phyloP scores from a whole-genome alignment of 2,797 vertebrate species.

The Trematomus bernacchii region DNA sequence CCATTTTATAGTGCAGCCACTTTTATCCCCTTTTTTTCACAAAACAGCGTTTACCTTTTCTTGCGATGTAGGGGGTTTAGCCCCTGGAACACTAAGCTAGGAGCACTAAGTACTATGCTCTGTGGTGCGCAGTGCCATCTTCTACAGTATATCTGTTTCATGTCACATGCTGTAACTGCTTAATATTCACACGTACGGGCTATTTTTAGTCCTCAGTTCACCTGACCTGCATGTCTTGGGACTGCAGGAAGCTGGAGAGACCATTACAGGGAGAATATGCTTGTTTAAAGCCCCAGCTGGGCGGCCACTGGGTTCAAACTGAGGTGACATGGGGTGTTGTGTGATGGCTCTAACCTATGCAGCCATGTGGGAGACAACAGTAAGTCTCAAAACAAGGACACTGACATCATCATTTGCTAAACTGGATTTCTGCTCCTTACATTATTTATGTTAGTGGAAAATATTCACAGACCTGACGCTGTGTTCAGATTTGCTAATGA shows the following conservation, averaged over 20 bases:
- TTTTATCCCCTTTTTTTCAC: neutral
- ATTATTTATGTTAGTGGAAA: slow-evolving; percentile 51
- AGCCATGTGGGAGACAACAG: slow-evolving; percentile 10
- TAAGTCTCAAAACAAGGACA: slow-evolving; percentile 24
- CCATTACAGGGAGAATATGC: neutral
- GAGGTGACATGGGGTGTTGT: neutral
- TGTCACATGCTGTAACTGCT: slow-evolving; percentile 26
- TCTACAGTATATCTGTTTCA: slow-evolving; percentile 8
- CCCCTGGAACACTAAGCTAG: neutral
- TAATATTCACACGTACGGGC: slow-evolving; percentile 26
- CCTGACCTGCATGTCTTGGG: slow-evolving; percentile 25
- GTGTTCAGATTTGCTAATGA: neutral
- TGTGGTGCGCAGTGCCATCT: slow-evolving; percentile 9
- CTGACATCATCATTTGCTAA: slow-evolving; percentile 42
- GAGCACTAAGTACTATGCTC: slow-evolving; percentile 2
- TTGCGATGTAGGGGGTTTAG: neutral
- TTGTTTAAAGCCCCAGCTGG: slow-evolving; percentile 14
- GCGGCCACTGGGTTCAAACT: slow-evolving; percentile 13
- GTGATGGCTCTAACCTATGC: neutral
- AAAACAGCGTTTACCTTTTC: neutral
- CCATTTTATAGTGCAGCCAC: neutral
- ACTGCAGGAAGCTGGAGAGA: neutral
- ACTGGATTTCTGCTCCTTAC: slow-evolving; percentile 32
- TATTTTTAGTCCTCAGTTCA: slow-evolving; percentile 28
- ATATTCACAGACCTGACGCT: slow-evolving; percentile 3